These are phyloP conservation scores for Zosterops borbonicus DNA, from an alignment of 2,113 vertebrate genomes.

Conservation along the genomic window DNA sequence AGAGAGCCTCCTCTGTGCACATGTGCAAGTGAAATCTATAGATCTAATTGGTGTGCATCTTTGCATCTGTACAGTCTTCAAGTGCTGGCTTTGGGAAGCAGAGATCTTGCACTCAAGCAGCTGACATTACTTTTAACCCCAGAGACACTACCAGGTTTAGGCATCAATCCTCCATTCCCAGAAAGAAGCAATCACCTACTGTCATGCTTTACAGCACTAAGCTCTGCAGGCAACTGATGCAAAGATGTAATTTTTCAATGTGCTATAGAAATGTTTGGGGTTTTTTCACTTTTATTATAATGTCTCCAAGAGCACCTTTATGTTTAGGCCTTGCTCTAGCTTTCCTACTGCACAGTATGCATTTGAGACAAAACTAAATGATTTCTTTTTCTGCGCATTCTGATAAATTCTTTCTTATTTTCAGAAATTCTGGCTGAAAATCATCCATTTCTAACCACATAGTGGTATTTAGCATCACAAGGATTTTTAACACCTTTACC, in stretches of 20 bases:
- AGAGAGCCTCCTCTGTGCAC: not conserved
- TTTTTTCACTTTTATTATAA: not conserved
- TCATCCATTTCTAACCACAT: not conserved
- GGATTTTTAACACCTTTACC: not conserved
- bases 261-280: not conserved
- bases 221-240: not conserved
- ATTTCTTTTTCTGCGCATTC: not conserved
- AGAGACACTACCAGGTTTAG: not conserved
- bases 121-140: not conserved
- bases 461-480: not conserved
- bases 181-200: not conserved
- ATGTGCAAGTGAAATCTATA: not conserved
- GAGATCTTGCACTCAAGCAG: not conserved
- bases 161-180: not conserved
- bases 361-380: not conserved
- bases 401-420: not conserved
- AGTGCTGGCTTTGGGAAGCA: not conserved
- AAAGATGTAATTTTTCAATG: not conserved
- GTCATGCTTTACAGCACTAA: not conserved
- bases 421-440: not conserved
- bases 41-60: not conserved
- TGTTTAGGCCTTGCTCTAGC: not conserved
- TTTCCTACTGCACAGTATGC: not conserved
- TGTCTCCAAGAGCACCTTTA: not conserved
- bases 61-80: not conserved